Evolutionary conservation across 2,888 invertebrate species (phyloP).

Genomic region (Himalopsyche anomala): DNA sequence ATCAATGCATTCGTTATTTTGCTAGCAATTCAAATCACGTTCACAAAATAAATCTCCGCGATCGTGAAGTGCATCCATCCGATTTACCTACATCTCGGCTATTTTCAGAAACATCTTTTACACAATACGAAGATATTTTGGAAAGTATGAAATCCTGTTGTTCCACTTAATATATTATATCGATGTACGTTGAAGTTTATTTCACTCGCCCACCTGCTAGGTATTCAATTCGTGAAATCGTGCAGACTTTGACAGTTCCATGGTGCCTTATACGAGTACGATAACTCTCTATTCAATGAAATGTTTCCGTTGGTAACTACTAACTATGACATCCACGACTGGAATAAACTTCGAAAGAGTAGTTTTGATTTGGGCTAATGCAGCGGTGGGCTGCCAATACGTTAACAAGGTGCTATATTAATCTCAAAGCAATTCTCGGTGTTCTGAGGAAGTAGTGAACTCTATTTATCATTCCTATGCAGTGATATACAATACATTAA

Average conservation of each 20-base stretch:
- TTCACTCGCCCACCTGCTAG: neutral
- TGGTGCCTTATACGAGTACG: neutral
- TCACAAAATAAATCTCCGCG: neutral
- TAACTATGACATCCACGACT: too few relatives aligned
- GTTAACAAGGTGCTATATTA: too few relatives aligned
- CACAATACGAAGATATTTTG: neutral
- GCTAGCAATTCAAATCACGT: neutral
- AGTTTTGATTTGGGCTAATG: too few relatives aligned
- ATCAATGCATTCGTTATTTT: neutral
- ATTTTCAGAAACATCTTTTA: slow-evolving; percentile 3
- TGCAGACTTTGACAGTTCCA: neutral
- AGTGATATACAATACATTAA: too few relatives aligned
- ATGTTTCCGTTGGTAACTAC: too few relatives aligned
- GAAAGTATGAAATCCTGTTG: slow-evolving; percentile 32
- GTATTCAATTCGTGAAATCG: neutral
- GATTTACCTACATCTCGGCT: slow-evolving; percentile 23
- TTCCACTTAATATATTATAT: neutral
- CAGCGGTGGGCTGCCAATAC: too few relatives aligned
- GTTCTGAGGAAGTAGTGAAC: too few relatives aligned
- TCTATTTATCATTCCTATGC: too few relatives aligned
- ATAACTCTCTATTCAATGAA: neutral
- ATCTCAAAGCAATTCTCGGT: too few relatives aligned
- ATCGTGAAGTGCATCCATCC: neutral
- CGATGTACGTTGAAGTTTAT: neutral
- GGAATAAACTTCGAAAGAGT: too few relatives aligned